These are phyloP conservation scores for Cydia strobilella DNA, from an alignment of 1,140 invertebrate genomes.

Conservation along the genomic window DNA sequence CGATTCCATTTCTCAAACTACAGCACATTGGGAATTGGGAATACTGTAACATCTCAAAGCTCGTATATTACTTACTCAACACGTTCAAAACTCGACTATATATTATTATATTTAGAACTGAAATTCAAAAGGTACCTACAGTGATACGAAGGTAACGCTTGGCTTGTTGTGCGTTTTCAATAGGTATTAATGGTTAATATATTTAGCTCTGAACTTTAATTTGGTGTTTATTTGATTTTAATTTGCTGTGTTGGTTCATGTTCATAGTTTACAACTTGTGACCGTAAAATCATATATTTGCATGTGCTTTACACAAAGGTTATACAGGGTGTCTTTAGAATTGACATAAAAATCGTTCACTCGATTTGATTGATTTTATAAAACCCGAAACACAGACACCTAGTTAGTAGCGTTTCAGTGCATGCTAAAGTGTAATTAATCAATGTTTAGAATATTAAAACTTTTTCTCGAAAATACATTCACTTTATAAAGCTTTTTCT, in stretches of 20 bases:
- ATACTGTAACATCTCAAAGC: neutral
- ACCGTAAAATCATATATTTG: neutral
- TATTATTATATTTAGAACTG: neutral
- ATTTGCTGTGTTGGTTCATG: neutral
- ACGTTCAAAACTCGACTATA: neutral
- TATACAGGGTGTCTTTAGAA: neutral
- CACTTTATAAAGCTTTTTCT: too few relatives aligned
- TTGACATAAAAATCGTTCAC: too few relatives aligned
- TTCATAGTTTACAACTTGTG: neutral
- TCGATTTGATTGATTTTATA: too few relatives aligned
- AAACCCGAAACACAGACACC: too few relatives aligned
- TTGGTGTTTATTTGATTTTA: slow-evolving; percentile 3
- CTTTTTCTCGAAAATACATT: too few relatives aligned
- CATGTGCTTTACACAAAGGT: neutral
- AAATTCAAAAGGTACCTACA: neutral
- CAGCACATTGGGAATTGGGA: neutral
- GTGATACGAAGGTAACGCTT: neutral
- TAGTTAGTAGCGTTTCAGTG: too few relatives aligned
- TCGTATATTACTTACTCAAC: neutral
- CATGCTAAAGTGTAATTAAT: too few relatives aligned
- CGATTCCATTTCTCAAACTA: neutral
- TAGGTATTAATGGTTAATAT: slow-evolving; percentile 5
- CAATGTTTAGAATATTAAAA: too few relatives aligned
- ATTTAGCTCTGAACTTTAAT: neutral
- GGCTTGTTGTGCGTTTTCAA: neutral